Percentiles rank a stretch among this genome's conserved stretches.
Evolutionary conservation across 2,113 vertebrate species (phyloP).

Genomic region (Diadophis punctatus): DNA sequence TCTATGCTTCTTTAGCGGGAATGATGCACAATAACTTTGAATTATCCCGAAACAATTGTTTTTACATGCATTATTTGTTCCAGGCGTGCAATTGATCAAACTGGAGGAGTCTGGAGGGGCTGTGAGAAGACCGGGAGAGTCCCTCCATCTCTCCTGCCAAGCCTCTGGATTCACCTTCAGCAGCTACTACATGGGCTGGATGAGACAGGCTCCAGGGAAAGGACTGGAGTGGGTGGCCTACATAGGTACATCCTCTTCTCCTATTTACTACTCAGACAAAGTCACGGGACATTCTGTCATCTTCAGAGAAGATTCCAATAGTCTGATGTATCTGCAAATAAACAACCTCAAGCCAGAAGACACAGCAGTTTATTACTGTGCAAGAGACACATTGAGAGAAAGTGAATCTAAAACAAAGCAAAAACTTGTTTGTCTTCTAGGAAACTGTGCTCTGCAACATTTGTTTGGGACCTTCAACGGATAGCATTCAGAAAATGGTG

Average conservation of each 20-base stretch:
- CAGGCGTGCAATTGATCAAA: neutral
- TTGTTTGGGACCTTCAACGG: too few relatives aligned
- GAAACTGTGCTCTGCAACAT: too few relatives aligned
- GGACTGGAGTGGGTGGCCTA: neutral
- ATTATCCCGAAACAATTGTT: neutral
- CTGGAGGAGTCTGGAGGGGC: neutral
- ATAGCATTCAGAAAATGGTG: too few relatives aligned
- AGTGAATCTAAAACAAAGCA: too few relatives aligned
- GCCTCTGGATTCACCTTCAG: too few relatives aligned
- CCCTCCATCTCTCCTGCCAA: too few relatives aligned
- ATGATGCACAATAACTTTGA: neutral
- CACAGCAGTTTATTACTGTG: neutral
- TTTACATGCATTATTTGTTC: neutral
- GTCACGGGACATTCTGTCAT: neutral
- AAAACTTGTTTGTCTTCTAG: neutral
- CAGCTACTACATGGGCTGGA: too few relatives aligned
- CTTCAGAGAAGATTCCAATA: neutral
- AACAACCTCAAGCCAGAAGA: conserved; percentile 3
- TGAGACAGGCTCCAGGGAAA: neutral
- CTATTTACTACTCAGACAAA: neutral
- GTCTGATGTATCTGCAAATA: conserved; percentile 38
- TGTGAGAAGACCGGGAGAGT: too few relatives aligned
- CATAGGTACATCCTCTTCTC: too few relatives aligned
- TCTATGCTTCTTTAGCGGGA: neutral
- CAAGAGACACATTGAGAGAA: neutral